Base-by-base conservation (phyloP, 1,140 invertebrate genomes). In the Grapholita molesta region DNA sequence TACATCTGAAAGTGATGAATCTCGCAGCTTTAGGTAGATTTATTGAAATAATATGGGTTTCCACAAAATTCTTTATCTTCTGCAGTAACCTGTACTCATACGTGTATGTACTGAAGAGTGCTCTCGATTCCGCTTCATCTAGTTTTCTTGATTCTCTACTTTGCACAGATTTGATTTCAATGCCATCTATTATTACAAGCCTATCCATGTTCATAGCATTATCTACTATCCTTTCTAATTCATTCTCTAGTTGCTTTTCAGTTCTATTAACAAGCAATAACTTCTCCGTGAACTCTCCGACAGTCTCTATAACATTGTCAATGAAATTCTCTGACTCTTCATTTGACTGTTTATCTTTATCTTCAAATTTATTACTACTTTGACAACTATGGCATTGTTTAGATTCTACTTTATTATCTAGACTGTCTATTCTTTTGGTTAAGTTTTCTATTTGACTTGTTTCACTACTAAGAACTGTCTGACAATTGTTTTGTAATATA, bases 1-100 rank as follows among this genome's bases (percentile, higher is more conserved):
- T 86, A 92, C 94, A 93, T 90, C 92, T 80, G 64, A 94, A 92
- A 64, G 82, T 83, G 15, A 91, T 83, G 12, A 94, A 89, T 67
- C 93, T 89, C 2, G 94, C 94, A 30, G 94, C 93, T 75, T 94
- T 90, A 5, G 92, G 92, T 33, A 94, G 67, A 73, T 93, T 93
- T 4, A 94, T 92, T 4, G 92, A 91, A 5, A 94, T 28, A 15
- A 93, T 89, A 74, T 94, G 93, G 24, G 84, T 93, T 42, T 92
- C 80, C 0, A 92, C 76, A 71, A 91, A 92, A 53, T 85, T 82
- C 67, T 87, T 89, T 21, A 92, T 79, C 61, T 91, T 92, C 67
- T 88, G 79, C 67, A 85, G 81, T 0, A 92, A 67, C 75, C 85
- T 84, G 52, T 86, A 85, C 72, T 92, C 90, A 69, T 91, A 92